Base-by-base conservation (phyloP, 2,888 invertebrate species). In the Cyrtodaria siliqua region DNA sequence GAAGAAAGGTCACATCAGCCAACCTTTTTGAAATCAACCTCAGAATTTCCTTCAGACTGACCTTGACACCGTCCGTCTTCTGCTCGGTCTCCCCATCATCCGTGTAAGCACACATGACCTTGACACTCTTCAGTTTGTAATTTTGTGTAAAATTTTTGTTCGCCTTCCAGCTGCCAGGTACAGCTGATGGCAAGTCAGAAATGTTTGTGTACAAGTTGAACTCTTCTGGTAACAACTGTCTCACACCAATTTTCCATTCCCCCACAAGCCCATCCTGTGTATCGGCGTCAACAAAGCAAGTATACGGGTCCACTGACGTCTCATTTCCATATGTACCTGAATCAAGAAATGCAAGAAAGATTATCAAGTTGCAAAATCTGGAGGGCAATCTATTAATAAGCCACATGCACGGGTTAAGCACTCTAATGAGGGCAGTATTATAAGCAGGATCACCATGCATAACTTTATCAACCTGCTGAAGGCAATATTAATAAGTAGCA, bases 101-200 rank as follows among this genome's bases (percentile, higher is more conserved):
- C 68, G 85, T 91, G 78, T 87, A 93, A 60, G 90, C 90, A 77
- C 93, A 93, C 2, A 92, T 92, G 2, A 92, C 88, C 18, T 91
- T 87, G 75, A 85, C 92, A 2, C 92, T 87, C 12, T 89, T 74
- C 18, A 93, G 67, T 23, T 86, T 80, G 80, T 93, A 93, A 68
- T 91, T 86, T 8, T 90, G 87, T 1, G 86, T 86, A 74, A 93
- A 91, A 20, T 86, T 79, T 8, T 86, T 69, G n/a, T 88, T 70
- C 14, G 82, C 83, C 18, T 88, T 87, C 47, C 82, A 83, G n/a
- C 85, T 86, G 6, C 80, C 75, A n/a, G 88, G 86, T 6, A 85
- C 24, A 4, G 52, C 70, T 4, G 83, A 72, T 16, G 81, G 82
- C n/a, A n/a, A n/a, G n/a, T n/a, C n/a, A n/a, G n/a, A n/a, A 27